These are phyloP conservation scores for Torymus texanus DNA, from an alignment of 2,888 invertebrate species.

Conservation along the genomic window DNA sequence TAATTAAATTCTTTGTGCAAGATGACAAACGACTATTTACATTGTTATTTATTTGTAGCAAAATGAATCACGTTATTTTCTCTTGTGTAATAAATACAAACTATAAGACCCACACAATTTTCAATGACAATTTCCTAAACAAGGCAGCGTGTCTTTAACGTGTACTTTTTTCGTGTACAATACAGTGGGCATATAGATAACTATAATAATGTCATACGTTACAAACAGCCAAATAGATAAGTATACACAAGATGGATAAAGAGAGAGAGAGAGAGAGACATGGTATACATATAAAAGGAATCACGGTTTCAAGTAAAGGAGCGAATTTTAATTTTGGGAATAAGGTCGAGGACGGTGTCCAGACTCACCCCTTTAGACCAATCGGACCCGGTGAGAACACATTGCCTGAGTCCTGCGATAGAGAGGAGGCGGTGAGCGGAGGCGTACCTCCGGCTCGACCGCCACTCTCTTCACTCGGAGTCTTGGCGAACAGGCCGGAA, in stretches of 20 bases:
- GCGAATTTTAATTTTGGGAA: background rate
- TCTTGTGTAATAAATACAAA: too few relatives aligned
- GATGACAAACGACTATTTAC: too few relatives aligned
- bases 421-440: conserved; percentile 79
- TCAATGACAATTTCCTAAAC: conserved; percentile 43
- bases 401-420: conserved; percentile 73
- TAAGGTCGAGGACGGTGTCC: conserved; percentile 2
- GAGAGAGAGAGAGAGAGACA: background rate
- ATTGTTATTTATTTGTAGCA: too few relatives aligned
- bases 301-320: background rate
- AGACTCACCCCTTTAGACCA: conserved; percentile 73
- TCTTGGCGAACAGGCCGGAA: conserved; percentile 95
- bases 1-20: background rate
- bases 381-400: conserved; percentile 73
- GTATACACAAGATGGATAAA: conserved; percentile 35
- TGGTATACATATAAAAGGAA: background rate
- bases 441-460: conserved; percentile 79
- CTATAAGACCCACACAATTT: background rate
- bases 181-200: conserved; percentile 35
- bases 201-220: conserved; percentile 38
- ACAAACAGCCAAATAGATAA: conserved; percentile 53
- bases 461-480: conserved; percentile 92
- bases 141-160: conserved; percentile 27
- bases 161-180: conserved; percentile 37
- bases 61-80: too few relatives aligned